Conservation (phyloP, 2,797 vertebrate species). For the Podarcis siculus region DNA sequence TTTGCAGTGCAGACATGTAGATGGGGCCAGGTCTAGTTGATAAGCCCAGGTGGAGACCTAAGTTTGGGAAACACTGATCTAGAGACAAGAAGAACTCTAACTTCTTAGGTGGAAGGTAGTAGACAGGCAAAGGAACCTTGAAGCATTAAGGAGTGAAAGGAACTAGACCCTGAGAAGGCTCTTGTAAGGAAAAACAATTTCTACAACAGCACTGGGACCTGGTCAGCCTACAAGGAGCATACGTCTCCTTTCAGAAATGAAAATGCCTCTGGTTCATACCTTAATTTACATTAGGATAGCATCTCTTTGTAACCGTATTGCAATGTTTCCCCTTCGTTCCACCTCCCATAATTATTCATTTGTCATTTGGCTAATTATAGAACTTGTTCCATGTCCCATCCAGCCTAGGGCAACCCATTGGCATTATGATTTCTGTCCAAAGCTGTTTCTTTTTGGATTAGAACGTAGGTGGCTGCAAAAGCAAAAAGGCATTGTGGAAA, state of each 20-base stretch:
- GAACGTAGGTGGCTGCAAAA: conserved; percentile 10
- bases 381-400: background rate
- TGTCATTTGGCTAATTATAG: conserved; percentile 7
- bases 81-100: background rate
- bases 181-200: background rate
- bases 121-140: background rate
- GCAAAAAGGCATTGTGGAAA: conserved; percentile 14
- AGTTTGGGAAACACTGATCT: background rate
- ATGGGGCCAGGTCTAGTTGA: too few species aligned
- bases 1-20: background rate
- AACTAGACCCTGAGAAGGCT: background rate
- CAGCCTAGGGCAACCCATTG: conserved; percentile 1
- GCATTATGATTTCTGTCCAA: conserved; percentile 10
- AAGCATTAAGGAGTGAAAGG: background rate
- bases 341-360: background rate
- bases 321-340: accelerated
- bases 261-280: background rate
- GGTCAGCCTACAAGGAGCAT: background rate
- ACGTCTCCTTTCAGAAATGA: background rate
- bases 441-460: conserved; percentile 7
- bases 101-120: background rate
- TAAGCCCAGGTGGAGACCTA: background rate
- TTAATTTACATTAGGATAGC: background rate
- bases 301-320: background rate
- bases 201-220: background rate